Conservation (phyloP, 2,113 vertebrate genomes). For the Hiodon tergisus region DNA sequence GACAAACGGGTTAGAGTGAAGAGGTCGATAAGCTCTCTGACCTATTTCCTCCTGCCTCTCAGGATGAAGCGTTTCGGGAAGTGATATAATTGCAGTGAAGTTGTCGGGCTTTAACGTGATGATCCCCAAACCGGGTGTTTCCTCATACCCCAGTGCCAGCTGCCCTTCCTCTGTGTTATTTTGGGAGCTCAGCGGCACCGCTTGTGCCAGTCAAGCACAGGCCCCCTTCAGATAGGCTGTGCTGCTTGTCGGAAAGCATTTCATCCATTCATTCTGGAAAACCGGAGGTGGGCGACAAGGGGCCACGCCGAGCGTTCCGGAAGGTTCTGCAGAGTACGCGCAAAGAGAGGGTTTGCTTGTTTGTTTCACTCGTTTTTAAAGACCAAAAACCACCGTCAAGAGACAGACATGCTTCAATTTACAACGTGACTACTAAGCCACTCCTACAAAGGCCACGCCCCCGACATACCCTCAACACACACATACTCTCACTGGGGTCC, state of each 20-base stretch:
- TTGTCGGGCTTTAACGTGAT: constrained; percentile 38
- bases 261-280: constrained; percentile 24
- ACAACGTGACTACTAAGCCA: too few species aligned
- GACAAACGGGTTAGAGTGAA: constrained; percentile 9
- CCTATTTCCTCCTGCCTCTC: constrained; percentile 37
- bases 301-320: not conserved
- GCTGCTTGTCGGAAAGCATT: constrained; percentile 34
- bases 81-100: constrained; percentile 42
- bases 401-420: too few species aligned
- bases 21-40: constrained; percentile 43
- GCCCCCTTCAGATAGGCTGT: not conserved
- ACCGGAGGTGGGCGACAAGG: constrained; percentile 2
- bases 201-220: constrained; percentile 11
- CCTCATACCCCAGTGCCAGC: constrained; percentile 24
- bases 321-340: not conserved
- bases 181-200: constrained; percentile 24
- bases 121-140: constrained; percentile 34
- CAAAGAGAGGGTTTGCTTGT: too few species aligned
- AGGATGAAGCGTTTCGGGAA: constrained; percentile 26
- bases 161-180: constrained; percentile 17
- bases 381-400: too few species aligned
- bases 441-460: too few species aligned
- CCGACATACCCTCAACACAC: not conserved
- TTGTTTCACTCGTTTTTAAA: too few species aligned
- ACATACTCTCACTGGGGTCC: not conserved